A percentile compares a stretch with the other conserved stretches of the same genome.
phyloP scores from a whole-genome alignment of 2,888 invertebrate genomes.

The Melanostoma mellinum region DNA sequence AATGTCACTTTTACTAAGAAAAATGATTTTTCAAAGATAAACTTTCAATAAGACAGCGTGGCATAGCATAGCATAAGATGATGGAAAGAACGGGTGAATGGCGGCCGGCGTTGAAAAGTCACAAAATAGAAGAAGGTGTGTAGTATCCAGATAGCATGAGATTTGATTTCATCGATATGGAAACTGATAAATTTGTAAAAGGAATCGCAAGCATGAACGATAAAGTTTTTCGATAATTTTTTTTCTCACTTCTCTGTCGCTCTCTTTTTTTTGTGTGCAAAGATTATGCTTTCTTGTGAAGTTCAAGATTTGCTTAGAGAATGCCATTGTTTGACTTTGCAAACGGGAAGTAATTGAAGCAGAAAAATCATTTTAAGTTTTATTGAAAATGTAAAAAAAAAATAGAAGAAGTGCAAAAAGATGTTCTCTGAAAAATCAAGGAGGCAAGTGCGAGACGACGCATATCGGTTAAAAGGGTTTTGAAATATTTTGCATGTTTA shows the following conservation, averaged over 20 bases:
- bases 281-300: slow-evolving; percentile 30
- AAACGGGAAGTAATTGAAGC: slow-evolving; percentile 68
- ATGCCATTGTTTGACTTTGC: slow-evolving; percentile 67
- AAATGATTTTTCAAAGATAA: slow-evolving; percentile 49
- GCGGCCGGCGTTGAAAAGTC: slow-evolving; percentile 39
- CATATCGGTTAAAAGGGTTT: too few species aligned
- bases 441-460: too few species aligned
- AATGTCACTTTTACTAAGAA: slow-evolving; percentile 34
- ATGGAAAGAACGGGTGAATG: slow-evolving; percentile 45
- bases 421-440: too few species aligned
- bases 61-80: slow-evolving; percentile 38
- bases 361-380: slow-evolving; percentile 45
- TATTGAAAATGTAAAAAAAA: background rate
- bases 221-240: slow-evolving; percentile 53
- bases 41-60: slow-evolving; percentile 29
- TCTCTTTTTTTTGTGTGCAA: slow-evolving; percentile 7
- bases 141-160: slow-evolving; percentile 21
- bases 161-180: slow-evolving; percentile 67
- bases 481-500: too few species aligned
- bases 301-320: slow-evolving; percentile 36
- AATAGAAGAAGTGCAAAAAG: too few species aligned
- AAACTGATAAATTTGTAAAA: slow-evolving; percentile 58
- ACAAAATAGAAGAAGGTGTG: slow-evolving; percentile 54
- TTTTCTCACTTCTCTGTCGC: background rate
- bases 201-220: slow-evolving; percentile 26